Percentiles rank a stretch among this genome's conserved stretches.
phyloP scores from a whole-genome alignment of 1,140 invertebrate species.

The Oryzaephilus surinamensis region DNA sequence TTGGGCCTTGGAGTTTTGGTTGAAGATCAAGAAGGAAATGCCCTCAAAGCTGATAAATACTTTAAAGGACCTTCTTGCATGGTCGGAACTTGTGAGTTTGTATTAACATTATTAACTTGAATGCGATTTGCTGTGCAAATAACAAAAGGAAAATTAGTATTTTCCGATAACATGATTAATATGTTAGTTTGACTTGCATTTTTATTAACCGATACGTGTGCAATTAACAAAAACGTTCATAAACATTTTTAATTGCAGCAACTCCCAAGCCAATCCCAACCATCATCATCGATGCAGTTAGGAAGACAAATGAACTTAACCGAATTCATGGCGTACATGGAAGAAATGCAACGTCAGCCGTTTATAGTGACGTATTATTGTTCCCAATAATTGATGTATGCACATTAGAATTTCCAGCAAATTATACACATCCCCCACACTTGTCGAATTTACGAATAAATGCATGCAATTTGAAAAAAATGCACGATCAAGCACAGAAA shows the following conservation, averaged over 20 bases:
- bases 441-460: conserved; percentile 13
- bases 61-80: conserved; percentile 42
- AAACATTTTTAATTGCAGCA: conserved; percentile 27
- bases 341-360: conserved; percentile 28
- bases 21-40: conserved; percentile 49
- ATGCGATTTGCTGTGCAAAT: too few species aligned
- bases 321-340: conserved; percentile 26
- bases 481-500: conserved; percentile 20
- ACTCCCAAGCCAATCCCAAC: conserved; percentile 31
- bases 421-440: conserved; percentile 4
- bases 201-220: conserved; percentile 1
- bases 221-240: neutral
- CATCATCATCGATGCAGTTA: conserved; percentile 25
- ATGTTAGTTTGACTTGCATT: too few species aligned
- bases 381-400: conserved; percentile 31
- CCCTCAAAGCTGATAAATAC: conserved; percentile 41
- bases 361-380: conserved; percentile 25
- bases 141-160: too few species aligned
- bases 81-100: conserved; percentile 34
- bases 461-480: conserved; percentile 24
- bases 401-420: conserved; percentile 26
- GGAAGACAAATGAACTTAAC: conserved; percentile 17
- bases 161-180: too few species aligned
- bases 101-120: too few species aligned
- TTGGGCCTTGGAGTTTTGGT: conserved; percentile 49